phyloP scores from a whole-genome alignment of 2,888 invertebrate genomes.

The Pheosia tremula region DNA sequence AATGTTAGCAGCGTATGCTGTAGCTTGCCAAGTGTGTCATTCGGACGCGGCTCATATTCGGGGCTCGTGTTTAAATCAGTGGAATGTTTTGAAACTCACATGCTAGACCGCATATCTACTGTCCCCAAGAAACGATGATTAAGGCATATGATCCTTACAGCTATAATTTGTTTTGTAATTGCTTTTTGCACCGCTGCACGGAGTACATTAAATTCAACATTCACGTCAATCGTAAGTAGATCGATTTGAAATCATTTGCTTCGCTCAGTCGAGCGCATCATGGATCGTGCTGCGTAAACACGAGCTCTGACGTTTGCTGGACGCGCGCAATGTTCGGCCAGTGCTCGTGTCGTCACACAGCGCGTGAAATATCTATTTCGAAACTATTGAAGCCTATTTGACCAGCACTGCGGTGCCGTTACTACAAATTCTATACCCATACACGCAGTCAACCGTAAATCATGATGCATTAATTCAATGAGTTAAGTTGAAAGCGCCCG shows the following conservation, averaged over 20 bases:
- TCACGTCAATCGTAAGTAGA: neutral
- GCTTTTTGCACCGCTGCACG: no score
- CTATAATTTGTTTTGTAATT: no score
- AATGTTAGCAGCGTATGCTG: no score
- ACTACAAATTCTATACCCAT: neutral
- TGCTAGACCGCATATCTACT: no score
- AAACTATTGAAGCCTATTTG: neutral
- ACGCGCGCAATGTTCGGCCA: neutral
- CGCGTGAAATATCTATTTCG: neutral
- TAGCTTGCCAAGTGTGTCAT: slow-evolving; percentile 1
- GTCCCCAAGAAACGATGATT: no score
- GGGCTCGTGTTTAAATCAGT: neutral
- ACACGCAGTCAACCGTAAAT: neutral
- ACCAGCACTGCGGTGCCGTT: neutral
- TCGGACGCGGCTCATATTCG: neutral
- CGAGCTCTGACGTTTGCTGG: neutral
- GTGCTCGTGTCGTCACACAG: neutral
- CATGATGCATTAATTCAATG: neutral
- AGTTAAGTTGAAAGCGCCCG: neutral
- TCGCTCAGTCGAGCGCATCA: neutral
- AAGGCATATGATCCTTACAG: no score
- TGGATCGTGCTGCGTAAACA: neutral
- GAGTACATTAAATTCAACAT: neutral
- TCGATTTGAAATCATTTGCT: neutral
- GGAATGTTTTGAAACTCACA: neutral